phyloP scores from a whole-genome alignment of 2,888 invertebrate genomes.

The Serrognathus titanus region DNA sequence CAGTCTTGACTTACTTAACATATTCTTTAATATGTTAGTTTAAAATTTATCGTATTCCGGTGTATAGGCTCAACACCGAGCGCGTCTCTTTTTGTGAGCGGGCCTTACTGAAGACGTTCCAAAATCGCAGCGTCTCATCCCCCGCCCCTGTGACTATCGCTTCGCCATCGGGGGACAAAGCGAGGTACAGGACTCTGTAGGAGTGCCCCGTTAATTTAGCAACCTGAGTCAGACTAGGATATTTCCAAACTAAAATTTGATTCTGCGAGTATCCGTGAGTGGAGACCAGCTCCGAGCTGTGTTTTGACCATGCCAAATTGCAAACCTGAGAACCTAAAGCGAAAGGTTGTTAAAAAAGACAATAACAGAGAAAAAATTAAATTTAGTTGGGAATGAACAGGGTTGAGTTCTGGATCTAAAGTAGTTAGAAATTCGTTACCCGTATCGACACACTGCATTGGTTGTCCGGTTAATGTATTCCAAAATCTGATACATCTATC shows the following conservation, averaged over 20 bases:
- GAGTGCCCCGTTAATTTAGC: conserved; percentile 97
- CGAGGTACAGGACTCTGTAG: conserved; percentile 91
- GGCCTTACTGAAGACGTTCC: conserved; percentile 99
- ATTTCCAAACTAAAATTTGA: conserved; percentile 98
- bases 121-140: conserved; percentile 95
- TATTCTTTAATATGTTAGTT: not conserved
- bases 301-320: conserved; percentile 98
- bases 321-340: conserved; percentile 90
- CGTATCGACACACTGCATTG: conserved; percentile 97
- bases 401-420: no score
- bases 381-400: no score
- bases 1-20: not conserved
- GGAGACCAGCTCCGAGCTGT: conserved; percentile 94
- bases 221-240: conserved; percentile 93
- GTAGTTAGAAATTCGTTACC: conserved; percentile 49
- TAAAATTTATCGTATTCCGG: conserved; percentile 68
- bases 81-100: conserved; percentile 91
- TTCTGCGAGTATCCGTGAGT: conserved; percentile 99
- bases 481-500: conserved; percentile 96
- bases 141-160: conserved; percentile 99
- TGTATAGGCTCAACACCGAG: conserved; percentile 88
- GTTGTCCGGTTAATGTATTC: conserved; percentile 97
- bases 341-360: no score
- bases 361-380: no score
- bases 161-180: conserved; percentile 96